These are phyloP conservation scores for Oriolus oriolus DNA, from an alignment of 2,113 vertebrate genomes.

Conservation along the genomic window DNA sequence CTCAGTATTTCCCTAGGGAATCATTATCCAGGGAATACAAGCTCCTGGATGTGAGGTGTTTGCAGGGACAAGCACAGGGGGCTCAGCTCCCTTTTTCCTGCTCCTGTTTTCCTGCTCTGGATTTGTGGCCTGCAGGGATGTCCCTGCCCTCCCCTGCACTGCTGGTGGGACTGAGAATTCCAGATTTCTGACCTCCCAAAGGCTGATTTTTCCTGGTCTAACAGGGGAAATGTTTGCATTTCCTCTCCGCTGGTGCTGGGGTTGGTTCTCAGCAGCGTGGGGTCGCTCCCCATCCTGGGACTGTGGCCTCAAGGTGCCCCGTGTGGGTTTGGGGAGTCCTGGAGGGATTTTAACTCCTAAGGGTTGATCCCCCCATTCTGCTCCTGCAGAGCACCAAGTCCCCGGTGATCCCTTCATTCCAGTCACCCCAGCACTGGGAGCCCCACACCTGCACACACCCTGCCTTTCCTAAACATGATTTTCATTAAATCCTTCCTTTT, in stretches of 20 bases:
- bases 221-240: fast-evolving
- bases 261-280: neutral
- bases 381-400: neutral
- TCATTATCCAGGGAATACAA: neutral
- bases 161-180: neutral
- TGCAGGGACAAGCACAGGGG: neutral
- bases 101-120: neutral
- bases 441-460: neutral
- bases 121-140: neutral
- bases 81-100: neutral
- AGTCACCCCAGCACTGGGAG: neutral
- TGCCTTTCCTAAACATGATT: fast-evolving
- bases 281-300: neutral
- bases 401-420: neutral
- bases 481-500: neutral
- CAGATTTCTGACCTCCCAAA: neutral
- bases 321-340: neutral
- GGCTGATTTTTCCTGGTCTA: neutral
- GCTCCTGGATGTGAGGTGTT: neutral
- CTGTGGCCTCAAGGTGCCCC: neutral
- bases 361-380: neutral
- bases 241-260: neutral
- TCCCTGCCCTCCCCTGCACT: neutral
- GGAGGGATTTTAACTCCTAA: neutral
- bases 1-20: neutral